A percentile compares a stretch with the other conserved stretches of the same genome.
Conservation (phyloP, 2,113 vertebrate species). For the Melanotaenia duboulayi region DNA sequence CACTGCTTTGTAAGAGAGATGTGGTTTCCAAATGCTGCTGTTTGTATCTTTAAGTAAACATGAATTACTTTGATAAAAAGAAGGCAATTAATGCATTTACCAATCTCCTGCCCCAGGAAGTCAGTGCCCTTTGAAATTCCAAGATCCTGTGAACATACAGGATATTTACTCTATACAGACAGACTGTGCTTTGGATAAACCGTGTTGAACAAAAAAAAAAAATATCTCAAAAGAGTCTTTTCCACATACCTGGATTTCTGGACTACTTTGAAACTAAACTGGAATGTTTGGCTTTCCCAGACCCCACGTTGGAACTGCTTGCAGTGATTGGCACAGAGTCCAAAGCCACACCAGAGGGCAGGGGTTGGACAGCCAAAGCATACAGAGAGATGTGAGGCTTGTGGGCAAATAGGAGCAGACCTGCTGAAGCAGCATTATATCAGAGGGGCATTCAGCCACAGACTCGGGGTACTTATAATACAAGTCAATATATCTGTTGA, state of each 20-base stretch:
- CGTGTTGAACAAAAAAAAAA: conserved; percentile 71
- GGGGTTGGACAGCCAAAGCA: conserved; percentile 31
- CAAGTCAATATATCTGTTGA: conserved; percentile 23
- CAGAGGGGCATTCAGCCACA: conserved; percentile 19
- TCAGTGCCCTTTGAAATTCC: conserved; percentile 68
- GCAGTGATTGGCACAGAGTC: conserved; percentile 42
- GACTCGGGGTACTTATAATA: conserved; percentile 15
- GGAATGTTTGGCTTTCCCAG: conserved; percentile 71
- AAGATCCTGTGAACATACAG: conserved; percentile 62
- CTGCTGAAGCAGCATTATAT: conserved; percentile 40
- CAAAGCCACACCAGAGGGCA: conserved; percentile 48
- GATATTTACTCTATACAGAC: conserved; percentile 75
- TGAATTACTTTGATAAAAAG: conserved; percentile 69
- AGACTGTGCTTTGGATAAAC: conserved; percentile 64
- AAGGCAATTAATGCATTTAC: conserved; percentile 55
- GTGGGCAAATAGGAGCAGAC: conserved; percentile 18
- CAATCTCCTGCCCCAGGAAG: conserved; percentile 61
- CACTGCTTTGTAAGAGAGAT: conserved; percentile 39
- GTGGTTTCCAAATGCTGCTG: conserved; percentile 61
- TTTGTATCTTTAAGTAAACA: conserved; percentile 65
- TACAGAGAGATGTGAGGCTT: conserved; percentile 32
- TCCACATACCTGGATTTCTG: conserved; percentile 71
- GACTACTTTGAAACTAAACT: conserved; percentile 62
- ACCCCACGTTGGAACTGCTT: conserved; percentile 46
- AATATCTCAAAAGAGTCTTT: conserved; percentile 67